Conservation (phyloP, 2,113 vertebrate genomes). For the Sturnus vulgaris region DNA sequence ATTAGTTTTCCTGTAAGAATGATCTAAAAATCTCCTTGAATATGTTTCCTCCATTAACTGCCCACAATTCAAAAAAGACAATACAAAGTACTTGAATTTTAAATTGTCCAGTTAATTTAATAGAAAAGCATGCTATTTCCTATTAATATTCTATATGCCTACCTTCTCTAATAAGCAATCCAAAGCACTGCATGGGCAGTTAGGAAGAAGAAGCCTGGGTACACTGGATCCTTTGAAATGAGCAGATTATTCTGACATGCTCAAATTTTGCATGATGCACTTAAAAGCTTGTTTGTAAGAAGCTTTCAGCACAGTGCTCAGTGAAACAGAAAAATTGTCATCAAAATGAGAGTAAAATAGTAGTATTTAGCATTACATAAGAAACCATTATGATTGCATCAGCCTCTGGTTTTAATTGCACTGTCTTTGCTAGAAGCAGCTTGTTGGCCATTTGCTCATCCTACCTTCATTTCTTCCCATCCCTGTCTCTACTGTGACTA, state of each 20-base stretch:
- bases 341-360: constrained; percentile 3
- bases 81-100: constrained; percentile 27
- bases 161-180: constrained; percentile 51
- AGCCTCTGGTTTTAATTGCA: background rate
- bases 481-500: background rate
- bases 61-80: constrained; percentile 7
- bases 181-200: constrained; percentile 13
- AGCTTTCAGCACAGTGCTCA: background rate
- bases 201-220: background rate
- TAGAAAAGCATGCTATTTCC: background rate
- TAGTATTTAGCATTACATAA: background rate
- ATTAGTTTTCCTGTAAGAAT: constrained; percentile 40
- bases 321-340: background rate
- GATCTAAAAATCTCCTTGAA: constrained; percentile 52
- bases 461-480: background rate
- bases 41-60: constrained; percentile 27
- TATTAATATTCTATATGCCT: constrained; percentile 50
- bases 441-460: background rate
- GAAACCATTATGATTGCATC: background rate
- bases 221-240: background rate
- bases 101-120: constrained; percentile 42
- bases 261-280: constrained; percentile 6
- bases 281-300: constrained; percentile 35
- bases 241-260: constrained; percentile 11
- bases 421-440: background rate